phyloP scores from a whole-genome alignment of 2,888 invertebrate species.

The Stegophylla sp. region DNA sequence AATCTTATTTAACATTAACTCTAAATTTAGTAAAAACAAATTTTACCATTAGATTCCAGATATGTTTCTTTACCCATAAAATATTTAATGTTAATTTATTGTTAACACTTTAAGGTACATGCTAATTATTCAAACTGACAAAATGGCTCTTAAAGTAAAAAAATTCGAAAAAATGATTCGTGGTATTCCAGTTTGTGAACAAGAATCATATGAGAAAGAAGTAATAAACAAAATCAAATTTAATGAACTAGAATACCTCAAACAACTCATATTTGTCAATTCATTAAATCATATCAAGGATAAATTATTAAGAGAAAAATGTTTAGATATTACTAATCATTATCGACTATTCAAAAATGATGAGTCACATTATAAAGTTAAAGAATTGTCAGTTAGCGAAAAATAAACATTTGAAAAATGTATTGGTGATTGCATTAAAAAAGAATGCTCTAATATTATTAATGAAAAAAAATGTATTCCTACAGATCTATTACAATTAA shows the following conservation, averaged over 20 bases:
- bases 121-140: too few species aligned
- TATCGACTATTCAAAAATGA: constrained; percentile 45
- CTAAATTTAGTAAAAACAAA: too few species aligned
- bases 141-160: constrained; percentile 39
- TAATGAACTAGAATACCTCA: constrained; percentile 26
- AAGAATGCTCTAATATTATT: constrained; percentile 22
- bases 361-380: constrained; percentile 1
- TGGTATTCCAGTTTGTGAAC: not conserved
- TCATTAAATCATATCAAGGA: constrained; percentile 31
- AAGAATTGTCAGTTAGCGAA: constrained; percentile 14
- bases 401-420: constrained; percentile 26
- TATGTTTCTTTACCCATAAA: too few species aligned
- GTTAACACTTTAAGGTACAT: too few species aligned
- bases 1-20: too few species aligned
- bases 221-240: not conserved
- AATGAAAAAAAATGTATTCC: constrained; percentile 40
- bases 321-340: constrained; percentile 17
- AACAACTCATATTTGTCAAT: constrained; percentile 38
- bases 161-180: constrained; percentile 48
- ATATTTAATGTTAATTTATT: too few species aligned
- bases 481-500: constrained; percentile 8
- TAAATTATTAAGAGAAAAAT: constrained; percentile 7
- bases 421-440: constrained; percentile 14
- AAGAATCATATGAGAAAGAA: constrained; percentile 2
- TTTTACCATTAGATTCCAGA: too few species aligned